Percentiles rank a stretch among this genome's conserved stretches.
Conservation (phyloP, 2,113 vertebrate species). For the Bubo scandiacus region DNA sequence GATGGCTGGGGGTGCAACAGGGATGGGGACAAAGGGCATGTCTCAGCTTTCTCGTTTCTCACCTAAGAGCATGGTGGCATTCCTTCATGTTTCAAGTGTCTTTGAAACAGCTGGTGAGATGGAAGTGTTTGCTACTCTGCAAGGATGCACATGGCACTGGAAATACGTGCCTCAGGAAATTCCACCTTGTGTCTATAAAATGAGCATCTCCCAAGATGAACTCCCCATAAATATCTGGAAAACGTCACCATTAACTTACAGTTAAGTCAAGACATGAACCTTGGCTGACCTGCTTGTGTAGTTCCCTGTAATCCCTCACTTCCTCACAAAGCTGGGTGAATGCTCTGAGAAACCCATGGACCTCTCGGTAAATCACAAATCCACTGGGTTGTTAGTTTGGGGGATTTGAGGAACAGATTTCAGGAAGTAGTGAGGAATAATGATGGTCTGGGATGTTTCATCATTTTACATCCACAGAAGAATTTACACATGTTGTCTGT, state of each 20-base stretch:
- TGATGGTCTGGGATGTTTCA: conserved; percentile 69
- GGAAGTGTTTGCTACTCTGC: neutral
- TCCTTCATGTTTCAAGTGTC: neutral
- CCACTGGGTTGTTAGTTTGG: conserved; percentile 56
- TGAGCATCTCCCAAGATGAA: conserved; percentile 40
- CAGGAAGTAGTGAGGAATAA: conserved; percentile 74
- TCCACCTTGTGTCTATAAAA: conserved; percentile 31
- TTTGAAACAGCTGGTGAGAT: neutral
- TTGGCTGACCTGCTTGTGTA: conserved; percentile 72
- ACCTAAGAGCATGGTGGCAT: neutral
- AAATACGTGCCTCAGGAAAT: conserved; percentile 38
- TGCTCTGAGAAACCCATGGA: conserved; percentile 66
- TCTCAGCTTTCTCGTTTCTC: neutral
- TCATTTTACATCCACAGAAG: conserved; percentile 46
- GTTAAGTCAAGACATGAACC: conserved; percentile 65
- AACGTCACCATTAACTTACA: conserved; percentile 45
- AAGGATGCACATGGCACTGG: neutral
- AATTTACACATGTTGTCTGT: conserved; percentile 60
- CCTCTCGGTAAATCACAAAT: conserved; percentile 67
- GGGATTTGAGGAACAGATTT: conserved; percentile 64
- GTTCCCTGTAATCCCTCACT: conserved; percentile 72
- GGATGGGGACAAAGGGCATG: neutral
- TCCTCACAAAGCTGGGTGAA: conserved; percentile 58
- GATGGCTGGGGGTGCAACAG: no score
- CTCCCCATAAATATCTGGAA: conserved; percentile 71